These are phyloP conservation scores for Coracias cyanogaster DNA, from an alignment of 2,797 vertebrate species.

Conservation along the genomic window DNA sequence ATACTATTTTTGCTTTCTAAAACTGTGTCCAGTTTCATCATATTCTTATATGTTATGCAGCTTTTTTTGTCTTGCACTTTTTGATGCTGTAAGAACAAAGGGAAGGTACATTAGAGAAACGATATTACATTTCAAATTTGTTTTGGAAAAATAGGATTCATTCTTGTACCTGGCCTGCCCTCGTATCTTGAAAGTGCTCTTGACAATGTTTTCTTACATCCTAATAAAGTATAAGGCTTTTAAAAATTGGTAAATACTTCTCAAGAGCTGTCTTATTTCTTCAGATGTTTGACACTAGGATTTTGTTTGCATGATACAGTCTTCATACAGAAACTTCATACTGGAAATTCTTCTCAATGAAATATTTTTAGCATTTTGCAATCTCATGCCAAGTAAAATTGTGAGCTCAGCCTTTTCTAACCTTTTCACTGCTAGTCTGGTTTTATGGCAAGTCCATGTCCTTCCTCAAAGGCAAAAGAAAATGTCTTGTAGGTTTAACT, in stretches of 20 bases:
- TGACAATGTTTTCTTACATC: background rate
- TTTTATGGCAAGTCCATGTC: background rate
- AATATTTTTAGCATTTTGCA: background rate
- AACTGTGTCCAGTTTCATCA: background rate
- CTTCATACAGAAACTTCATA: background rate
- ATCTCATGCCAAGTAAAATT: background rate
- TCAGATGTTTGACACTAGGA: background rate
- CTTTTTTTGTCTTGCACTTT: background rate
- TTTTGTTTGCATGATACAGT: background rate
- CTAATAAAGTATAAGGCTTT: background rate
- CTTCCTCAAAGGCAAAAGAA: constrained; percentile 47
- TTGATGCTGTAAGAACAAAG: background rate
- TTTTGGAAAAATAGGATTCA: background rate
- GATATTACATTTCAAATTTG: background rate
- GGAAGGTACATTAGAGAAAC: background rate
- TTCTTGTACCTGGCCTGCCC: background rate
- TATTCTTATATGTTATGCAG: background rate
- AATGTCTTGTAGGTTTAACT: constrained; percentile 27
- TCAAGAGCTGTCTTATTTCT: background rate
- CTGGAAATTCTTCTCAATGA: background rate
- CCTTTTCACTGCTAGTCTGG: background rate
- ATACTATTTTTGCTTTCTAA: constrained; percentile 31
- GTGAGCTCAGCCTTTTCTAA: constrained; percentile 3
- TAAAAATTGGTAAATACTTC: background rate
- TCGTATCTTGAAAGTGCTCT: background rate